phyloP scores from a whole-genome alignment of 2,113 vertebrate genomes.

The Theristicus caerulescens region DNA sequence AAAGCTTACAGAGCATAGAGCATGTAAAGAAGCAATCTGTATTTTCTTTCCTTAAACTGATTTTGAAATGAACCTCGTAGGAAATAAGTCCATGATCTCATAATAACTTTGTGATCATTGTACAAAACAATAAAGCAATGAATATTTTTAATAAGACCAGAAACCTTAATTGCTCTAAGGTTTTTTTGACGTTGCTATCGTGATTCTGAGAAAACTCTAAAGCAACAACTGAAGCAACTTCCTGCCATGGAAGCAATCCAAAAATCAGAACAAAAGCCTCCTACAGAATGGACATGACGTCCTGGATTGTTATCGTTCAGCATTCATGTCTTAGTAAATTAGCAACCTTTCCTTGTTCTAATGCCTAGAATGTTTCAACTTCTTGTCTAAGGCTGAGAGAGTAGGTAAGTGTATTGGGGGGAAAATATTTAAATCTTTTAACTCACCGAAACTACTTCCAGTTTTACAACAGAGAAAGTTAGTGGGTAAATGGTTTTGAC shows the following conservation, averaged over 20 bases:
- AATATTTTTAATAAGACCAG: not conserved
- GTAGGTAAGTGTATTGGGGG: not conserved
- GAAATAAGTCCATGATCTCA: not conserved
- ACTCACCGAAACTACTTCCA: not conserved
- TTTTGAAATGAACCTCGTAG: not conserved
- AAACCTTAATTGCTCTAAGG: not conserved
- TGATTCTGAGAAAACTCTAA: constrained; percentile 12
- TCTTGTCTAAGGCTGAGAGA: not conserved
- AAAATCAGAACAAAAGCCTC: constrained; percentile 45
- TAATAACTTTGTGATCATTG: not conserved
- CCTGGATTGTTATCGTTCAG: constrained; percentile 3
- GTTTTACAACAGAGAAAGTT: not conserved
- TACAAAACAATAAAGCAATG: not conserved
- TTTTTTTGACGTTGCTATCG: not conserved
- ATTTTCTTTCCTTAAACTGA: not conserved
- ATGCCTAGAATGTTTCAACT: not conserved
- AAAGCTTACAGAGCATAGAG: not conserved
- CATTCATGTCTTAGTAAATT: not conserved
- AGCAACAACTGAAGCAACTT: constrained; percentile 36
- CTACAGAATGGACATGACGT: not conserved
- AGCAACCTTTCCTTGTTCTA: not conserved
- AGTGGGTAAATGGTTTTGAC: not conserved
- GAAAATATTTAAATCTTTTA: not conserved
- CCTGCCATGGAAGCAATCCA: constrained; percentile 42
- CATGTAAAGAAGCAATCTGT: not conserved